A percentile compares a stretch with the other conserved stretches of the same genome.
These are phyloP conservation scores for Eucera pruinosa DNA, from an alignment of 2,888 invertebrate species.

Conservation along the genomic window DNA sequence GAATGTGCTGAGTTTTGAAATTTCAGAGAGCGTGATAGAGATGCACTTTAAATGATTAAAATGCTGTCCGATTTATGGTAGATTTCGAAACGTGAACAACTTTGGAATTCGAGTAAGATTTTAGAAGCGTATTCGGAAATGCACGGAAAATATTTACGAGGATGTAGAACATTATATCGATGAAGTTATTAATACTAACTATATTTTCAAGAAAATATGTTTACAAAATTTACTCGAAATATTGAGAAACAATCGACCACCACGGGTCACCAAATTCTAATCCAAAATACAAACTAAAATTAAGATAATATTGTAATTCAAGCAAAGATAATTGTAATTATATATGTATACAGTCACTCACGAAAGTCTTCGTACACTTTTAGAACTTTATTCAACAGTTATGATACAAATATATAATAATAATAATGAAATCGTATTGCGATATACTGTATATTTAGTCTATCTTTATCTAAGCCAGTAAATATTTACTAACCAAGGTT, in stretches of 20 bases:
- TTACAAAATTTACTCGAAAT: neutral
- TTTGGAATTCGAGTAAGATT: neutral
- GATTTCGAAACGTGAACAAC: neutral
- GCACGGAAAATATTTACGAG: neutral
- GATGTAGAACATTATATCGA: neutral
- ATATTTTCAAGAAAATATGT: neutral
- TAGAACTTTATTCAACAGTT: no score
- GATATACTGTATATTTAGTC: no score
- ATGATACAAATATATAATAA: no score
- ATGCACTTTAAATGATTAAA: conserved; percentile 21
- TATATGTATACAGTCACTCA: no score
- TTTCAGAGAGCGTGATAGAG: neutral
- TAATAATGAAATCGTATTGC: no score
- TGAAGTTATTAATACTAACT: neutral
- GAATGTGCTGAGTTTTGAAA: neutral
- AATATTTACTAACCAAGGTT: no score
- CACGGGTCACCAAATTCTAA: no score
- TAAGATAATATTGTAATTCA: no score
- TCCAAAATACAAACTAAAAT: no score
- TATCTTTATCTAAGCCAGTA: no score
- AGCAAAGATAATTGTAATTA: no score
- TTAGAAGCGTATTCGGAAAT: neutral
- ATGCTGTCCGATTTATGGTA: conserved; percentile 1
- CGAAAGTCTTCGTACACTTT: no score
- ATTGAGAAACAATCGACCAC: neutral